phyloP scores from a whole-genome alignment of 2,888 invertebrate species.

The Ctenicera cuprea region DNA sequence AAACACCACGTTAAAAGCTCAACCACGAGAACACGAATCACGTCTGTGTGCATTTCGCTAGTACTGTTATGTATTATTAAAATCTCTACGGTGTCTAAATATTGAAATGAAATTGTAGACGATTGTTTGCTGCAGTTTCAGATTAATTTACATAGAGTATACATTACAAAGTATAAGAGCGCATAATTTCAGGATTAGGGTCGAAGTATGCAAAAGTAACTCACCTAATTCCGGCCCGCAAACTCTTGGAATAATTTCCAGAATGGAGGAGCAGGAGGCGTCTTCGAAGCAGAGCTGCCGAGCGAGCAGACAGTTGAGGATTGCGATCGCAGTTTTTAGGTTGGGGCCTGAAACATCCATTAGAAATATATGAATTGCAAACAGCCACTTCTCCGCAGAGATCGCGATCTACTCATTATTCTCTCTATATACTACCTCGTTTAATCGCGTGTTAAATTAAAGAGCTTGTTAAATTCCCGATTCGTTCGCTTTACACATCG shows the following conservation, averaged over 20 bases:
- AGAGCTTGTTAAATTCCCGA: conserved; percentile 40
- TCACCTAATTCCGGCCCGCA: conserved; percentile 94
- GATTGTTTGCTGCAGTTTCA: conserved; percentile 16
- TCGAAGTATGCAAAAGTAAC: conserved; percentile 65
- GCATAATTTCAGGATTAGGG: conserved; percentile 44
- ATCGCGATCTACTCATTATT: conserved; percentile 41
- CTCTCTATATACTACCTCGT: conserved; percentile 24
- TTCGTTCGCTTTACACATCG: conserved; percentile 2
- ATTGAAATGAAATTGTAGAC: conserved; percentile 20
- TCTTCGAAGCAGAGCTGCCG: conserved; percentile 93
- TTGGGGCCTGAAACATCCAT: conserved; percentile 81
- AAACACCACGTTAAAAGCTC: conserved; percentile 43
- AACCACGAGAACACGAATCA: conserved; percentile 29
- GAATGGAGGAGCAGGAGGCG: conserved; percentile 91
- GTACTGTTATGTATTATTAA: conserved; percentile 15
- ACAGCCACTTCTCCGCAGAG: conserved; percentile 43
- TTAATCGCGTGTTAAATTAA: conserved; percentile 48
- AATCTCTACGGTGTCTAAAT: conserved; percentile 6
- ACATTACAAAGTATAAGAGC: conserved; percentile 35
- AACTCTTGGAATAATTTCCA: conserved; percentile 93
- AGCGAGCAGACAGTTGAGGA: conserved; percentile 91
- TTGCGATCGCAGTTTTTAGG: conserved; percentile 85
- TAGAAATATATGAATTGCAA: conserved; percentile 52
- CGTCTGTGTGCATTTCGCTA: conserved; percentile 36
- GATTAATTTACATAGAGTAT: conserved; percentile 36